Evolutionary conservation across 1,140 invertebrate species (phyloP).

Genomic region (Manduca sexta): DNA sequence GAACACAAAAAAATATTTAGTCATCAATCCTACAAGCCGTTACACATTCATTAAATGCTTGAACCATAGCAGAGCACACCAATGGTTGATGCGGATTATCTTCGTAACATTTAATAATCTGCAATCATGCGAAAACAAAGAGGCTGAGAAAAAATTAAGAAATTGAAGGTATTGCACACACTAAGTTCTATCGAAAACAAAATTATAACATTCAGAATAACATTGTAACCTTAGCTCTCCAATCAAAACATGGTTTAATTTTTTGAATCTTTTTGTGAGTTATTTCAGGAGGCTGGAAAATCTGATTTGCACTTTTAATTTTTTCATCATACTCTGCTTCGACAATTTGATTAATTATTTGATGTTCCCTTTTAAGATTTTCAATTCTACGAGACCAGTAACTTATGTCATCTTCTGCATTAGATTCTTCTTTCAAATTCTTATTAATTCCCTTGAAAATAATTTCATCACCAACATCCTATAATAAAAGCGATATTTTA

Average conservation of each 20-base stretch:
- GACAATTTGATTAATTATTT: constrained; percentile 54
- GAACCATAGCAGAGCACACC: constrained; percentile 44
- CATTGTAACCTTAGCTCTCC: constrained; percentile 38
- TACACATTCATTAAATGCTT: constrained; percentile 56
- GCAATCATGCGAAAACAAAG: constrained; percentile 16
- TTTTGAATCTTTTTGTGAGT: constrained; percentile 42
- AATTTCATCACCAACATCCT: constrained; percentile 30
- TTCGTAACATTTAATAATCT: constrained; percentile 63
- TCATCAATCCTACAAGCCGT: constrained; percentile 37
- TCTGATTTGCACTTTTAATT: constrained; percentile 37
- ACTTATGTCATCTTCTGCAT: constrained; percentile 35
- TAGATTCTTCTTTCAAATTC: constrained; percentile 11
- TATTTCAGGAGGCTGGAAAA: constrained; percentile 30
- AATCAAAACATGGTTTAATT: constrained; percentile 54
- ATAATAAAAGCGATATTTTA: constrained; percentile 9
- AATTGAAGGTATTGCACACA: too few relatives aligned
- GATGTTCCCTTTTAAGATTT: constrained; percentile 50
- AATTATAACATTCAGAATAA: too few relatives aligned
- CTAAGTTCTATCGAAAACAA: too few relatives aligned
- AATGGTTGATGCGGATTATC: constrained; percentile 56
- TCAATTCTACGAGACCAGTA: constrained; percentile 58
- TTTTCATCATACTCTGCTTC: constrained; percentile 53
- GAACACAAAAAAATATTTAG: constrained; percentile 10
- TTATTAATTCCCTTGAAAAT: constrained; percentile 29
- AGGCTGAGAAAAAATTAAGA: too few relatives aligned